These are phyloP conservation scores for Omphaloscelis lunosa DNA, from an alignment of 2,888 invertebrate species.

Conservation along the genomic window DNA sequence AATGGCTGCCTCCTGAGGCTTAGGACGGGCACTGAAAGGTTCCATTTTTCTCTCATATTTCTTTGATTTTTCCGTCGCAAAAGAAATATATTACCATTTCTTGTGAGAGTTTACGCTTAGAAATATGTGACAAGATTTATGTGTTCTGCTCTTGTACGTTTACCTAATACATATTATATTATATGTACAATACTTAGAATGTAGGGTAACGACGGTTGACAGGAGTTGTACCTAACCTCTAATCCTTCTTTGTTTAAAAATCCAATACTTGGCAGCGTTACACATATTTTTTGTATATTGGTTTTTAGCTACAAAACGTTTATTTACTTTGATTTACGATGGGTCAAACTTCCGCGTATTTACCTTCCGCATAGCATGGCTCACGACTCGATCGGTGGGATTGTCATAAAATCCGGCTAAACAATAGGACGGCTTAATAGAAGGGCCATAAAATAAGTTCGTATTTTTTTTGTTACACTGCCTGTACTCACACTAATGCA, in stretches of 20 bases:
- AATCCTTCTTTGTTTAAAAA: constrained; percentile 36
- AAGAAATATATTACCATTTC: constrained; percentile 43
- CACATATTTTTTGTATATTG: constrained; percentile 3
- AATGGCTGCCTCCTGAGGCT: constrained; percentile 29
- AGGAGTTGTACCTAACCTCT: background rate
- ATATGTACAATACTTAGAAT: constrained; percentile 28
- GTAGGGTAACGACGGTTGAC: constrained; percentile 32
- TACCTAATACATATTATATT: constrained; percentile 42
- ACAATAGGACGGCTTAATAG: too few relatives aligned
- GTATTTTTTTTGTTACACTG: too few relatives aligned
- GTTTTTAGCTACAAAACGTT: background rate
- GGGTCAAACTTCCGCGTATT: too few relatives aligned
- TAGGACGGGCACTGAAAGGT: constrained; percentile 30
- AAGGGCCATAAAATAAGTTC: too few relatives aligned
- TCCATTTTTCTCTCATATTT: constrained; percentile 45
- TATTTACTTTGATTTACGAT: too few relatives aligned
- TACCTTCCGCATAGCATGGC: too few relatives aligned
- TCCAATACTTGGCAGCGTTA: constrained; percentile 12
- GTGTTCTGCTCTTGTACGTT: constrained; percentile 23
- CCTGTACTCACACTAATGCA: too few relatives aligned
- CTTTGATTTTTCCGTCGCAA: constrained; percentile 39
- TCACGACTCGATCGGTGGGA: too few relatives aligned
- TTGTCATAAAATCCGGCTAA: too few relatives aligned
- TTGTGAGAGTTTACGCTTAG: constrained; percentile 35
- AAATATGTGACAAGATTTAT: constrained; percentile 56